Evolutionary conservation across 2,888 invertebrate genomes (phyloP), one percentile per base, ranked within the genome.

Genomic region (Drosophila mettleri): DNA sequence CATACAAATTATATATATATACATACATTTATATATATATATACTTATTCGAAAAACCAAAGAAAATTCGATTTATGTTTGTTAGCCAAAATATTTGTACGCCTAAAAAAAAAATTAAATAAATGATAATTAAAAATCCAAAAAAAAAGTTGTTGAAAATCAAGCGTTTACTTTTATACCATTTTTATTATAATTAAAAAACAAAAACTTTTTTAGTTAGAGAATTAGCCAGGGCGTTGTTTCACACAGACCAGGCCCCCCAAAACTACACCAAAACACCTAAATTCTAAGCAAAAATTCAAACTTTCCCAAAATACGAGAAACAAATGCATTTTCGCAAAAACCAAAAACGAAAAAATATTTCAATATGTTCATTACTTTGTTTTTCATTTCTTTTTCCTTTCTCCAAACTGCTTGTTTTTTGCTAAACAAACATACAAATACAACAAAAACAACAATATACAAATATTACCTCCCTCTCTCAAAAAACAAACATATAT

Each of bases 321-420:
- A 48, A 27, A 10, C 59, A 77, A 66, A 71, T 62, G 48, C 73
- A 73, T 73, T 73, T 74, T 77, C 69, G 76, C 69, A 74, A 57
- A 65, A 41, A 76, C 55, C 63, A 58, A 78, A 74, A 62, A 46
- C 27, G 38, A 69, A 62, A 64, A 80, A 78, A 84, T 83, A 87
- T 88, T 77, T 87, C 88, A 84, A 86, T 58, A 81, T 71, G 74
- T 81, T 89, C 86, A 89, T 88, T 78, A 80, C 90, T 87, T 89
- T 82, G 78, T 88, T 87, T 89, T 85, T 83, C 70, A 75, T 83
- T 80, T 90, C 83, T 81, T 88, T 83, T 88, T 89, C 85, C 82
- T 82, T 84, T 84, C 89, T 83, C 83, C 83, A 74, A 90, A 82
- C 76, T 89, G 75, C 86, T 88, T 86, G 86, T 89, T 82, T 82